Base-by-base conservation (phyloP, 2,797 vertebrate species). In the Gephyroberyx darwinii region DNA sequence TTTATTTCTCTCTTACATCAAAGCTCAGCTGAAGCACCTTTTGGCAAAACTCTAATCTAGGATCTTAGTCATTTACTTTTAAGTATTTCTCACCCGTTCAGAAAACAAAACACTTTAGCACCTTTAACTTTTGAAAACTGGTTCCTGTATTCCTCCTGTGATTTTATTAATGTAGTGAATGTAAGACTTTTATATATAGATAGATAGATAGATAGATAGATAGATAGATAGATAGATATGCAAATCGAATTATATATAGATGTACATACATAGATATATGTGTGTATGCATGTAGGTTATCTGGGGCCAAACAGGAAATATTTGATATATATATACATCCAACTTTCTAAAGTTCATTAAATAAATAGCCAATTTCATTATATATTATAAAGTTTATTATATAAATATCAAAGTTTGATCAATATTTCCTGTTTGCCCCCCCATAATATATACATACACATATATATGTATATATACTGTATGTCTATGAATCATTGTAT, bases 1-100 rank as follows among this genome's bases (percentile, higher is more conserved):
- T 69, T 74, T 75, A 69, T 58, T 74, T 77, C 55, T 64, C 55
- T 72, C 19, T 77, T 69, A 78, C 55, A 60, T 61, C 68, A 74
- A 71, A 80, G 61, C 64, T 69, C 64, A 78, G 31, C 59, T 74
- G 71, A 75, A 74, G 72, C 69, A 56, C 60, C 66, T 71, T 72
- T 74, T 59, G 35, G 37, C 16, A 35, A 78, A 47, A 56, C 61
- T 75, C 63, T 66, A 65, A 76, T 80, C 22, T 63, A 54, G 5
- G 10, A 69, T 72, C 20, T 74, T 53, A 22, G 3, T 41, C 30
- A 31, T 75, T 26, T 26, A 1, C 1, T 57, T 67, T 81, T 26
- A 6, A 74, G 59, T 59, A 72, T 81, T 70, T 63, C 22, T 62
- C 50, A 41, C 10, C 5, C 57, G 71, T 50, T 77, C n/a, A 55